Evolutionary conservation across 2,113 vertebrate species (phyloP).

Genomic region (Phylloscopus whistleri): DNA sequence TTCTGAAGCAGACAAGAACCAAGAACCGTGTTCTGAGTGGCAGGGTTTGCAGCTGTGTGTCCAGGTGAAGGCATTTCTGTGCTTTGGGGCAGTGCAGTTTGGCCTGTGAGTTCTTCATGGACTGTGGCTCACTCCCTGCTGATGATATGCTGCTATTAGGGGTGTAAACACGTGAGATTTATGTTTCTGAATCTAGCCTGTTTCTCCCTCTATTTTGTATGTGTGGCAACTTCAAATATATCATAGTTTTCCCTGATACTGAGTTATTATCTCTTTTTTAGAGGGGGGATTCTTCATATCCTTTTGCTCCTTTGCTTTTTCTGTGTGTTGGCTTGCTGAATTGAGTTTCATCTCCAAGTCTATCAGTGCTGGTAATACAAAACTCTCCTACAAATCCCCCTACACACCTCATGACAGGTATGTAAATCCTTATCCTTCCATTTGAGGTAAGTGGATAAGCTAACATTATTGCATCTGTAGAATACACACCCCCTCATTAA

Average conservation of each 20-base stretch:
- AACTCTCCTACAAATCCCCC: neutral
- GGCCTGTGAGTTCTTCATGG: neutral
- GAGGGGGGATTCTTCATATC: neutral
- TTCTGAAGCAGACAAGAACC: neutral
- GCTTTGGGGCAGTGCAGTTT: accelerated
- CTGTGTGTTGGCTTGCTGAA: neutral
- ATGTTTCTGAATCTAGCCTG: neutral
- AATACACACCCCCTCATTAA: too few relatives aligned
- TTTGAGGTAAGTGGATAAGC: too few relatives aligned
- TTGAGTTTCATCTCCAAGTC: neutral
- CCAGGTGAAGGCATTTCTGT: neutral
- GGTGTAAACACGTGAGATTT: neutral
- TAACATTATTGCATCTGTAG: too few relatives aligned
- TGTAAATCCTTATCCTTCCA: too few relatives aligned
- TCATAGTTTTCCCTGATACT: neutral
- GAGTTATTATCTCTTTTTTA: neutral
- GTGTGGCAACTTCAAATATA: neutral
- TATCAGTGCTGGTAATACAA: neutral
- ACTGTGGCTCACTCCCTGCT: accelerated
- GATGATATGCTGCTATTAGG: neutral
- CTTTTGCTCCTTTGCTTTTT: neutral
- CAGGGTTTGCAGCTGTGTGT: neutral
- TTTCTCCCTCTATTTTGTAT: neutral
- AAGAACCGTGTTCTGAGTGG: neutral
- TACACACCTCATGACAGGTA: neutral